Evolutionary conservation across 2,888 invertebrate species (phyloP).

Genomic region (Epistrophe eligans): DNA sequence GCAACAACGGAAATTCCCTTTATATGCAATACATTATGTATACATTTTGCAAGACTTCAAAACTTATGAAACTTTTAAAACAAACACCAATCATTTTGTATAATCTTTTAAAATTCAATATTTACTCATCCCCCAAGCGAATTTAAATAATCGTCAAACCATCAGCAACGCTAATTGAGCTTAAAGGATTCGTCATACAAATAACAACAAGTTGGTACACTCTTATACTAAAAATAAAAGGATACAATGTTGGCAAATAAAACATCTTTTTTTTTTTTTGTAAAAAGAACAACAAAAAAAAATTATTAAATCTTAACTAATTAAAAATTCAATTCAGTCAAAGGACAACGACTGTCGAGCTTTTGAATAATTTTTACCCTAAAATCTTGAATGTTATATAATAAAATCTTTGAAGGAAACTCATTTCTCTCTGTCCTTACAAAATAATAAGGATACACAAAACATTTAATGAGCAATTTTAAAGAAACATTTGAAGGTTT

Average conservation of each 20-base stretch:
- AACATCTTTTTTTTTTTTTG: not conserved
- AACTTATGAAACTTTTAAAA: slow-evolving; percentile 19
- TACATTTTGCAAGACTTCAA: too few species aligned
- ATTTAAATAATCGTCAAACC: slow-evolving; percentile 9
- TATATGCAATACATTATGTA: too few species aligned
- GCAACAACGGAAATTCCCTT: not conserved
- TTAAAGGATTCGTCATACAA: not conserved
- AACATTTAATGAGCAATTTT: slow-evolving; percentile 29
- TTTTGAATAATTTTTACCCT: slow-evolving; percentile 33
- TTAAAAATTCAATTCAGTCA: slow-evolving; percentile 22
- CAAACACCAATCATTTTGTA: not conserved
- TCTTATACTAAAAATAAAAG: not conserved
- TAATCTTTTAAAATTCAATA: not conserved
- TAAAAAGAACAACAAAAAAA: not conserved
- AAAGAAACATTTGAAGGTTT: not conserved
- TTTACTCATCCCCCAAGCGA: not conserved
- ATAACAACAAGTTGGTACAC: not conserved
- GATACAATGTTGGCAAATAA: not conserved
- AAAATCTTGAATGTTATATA: slow-evolving; percentile 18
- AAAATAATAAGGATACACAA: slow-evolving; percentile 26
- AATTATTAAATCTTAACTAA: not conserved
- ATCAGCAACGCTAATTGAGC: slow-evolving; percentile 14
- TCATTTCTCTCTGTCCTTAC: not conserved
- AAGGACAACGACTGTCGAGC: not conserved
- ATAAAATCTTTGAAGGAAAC: slow-evolving; percentile 1